Conservation (phyloP, 2,113 vertebrate genomes). For the Ciconia boyciana region DNA sequence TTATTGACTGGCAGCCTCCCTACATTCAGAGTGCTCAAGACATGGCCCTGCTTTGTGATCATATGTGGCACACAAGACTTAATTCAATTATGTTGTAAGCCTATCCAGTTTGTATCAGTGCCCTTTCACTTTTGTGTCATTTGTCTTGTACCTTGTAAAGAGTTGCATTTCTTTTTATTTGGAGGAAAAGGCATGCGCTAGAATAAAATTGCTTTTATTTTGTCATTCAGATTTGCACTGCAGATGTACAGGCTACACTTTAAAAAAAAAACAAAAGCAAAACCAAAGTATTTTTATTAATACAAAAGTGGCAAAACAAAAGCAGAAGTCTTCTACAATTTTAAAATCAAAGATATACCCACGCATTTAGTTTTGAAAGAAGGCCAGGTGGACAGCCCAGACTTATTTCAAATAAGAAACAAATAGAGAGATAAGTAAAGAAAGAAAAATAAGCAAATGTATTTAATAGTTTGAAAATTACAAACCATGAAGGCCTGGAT, state of each 20-base stretch:
- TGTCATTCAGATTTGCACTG: conserved; percentile 56
- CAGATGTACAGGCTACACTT: conserved; percentile 63
- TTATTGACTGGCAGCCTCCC: conserved; percentile 76
- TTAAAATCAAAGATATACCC: not conserved
- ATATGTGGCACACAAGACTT: conserved; percentile 78
- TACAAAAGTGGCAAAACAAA: conserved; percentile 14
- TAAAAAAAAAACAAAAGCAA: not conserved
- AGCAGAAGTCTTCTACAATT: not conserved
- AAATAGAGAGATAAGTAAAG: not conserved
- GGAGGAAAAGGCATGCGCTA: conserved; percentile 48
- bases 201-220: conserved; percentile 69
- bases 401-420: not conserved
- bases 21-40: conserved; percentile 74
- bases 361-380: not conserved
- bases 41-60: conserved; percentile 77
- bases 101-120: conserved; percentile 83
- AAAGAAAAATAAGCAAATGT: not conserved
- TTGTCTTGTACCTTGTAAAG: conserved; percentile 77
- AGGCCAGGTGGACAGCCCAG: not conserved
- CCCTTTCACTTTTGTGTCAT: conserved; percentile 80
- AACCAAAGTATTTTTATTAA: conserved; percentile 35
- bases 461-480: not conserved
- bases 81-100: conserved; percentile 85
- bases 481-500: not conserved
- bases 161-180: conserved; percentile 55